Evolutionary conservation across 2,113 vertebrate species (phyloP).

Genomic region (Poecile atricapillus): DNA sequence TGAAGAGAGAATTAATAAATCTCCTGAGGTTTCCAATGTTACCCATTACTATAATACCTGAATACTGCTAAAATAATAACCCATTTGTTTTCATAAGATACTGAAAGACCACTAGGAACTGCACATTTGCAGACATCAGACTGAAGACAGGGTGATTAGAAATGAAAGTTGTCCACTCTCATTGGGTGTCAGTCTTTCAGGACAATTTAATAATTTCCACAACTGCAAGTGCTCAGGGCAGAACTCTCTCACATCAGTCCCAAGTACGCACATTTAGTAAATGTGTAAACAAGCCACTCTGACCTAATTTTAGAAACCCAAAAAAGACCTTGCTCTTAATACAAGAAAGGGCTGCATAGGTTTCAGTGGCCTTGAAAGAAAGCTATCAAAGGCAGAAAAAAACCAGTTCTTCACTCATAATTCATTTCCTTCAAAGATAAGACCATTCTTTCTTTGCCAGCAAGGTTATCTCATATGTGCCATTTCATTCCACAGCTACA

Average conservation of each 20-base stretch:
- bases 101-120: background rate
- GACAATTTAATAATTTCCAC: background rate
- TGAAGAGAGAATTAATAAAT: background rate
- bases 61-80: background rate
- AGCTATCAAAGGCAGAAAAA: background rate
- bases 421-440: background rate
- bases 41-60: background rate
- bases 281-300: background rate
- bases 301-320: background rate
- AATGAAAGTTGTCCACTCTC: background rate
- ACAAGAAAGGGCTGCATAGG: background rate
- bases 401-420: background rate
- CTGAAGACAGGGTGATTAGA: background rate
- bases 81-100: background rate
- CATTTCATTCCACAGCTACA: rapidly evolving
- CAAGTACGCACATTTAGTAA: rapidly evolving
- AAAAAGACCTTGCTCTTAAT: background rate
- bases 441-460: background rate
- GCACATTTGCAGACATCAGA: background rate
- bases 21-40: background rate
- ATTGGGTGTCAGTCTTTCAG: background rate
- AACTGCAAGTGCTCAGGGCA: background rate
- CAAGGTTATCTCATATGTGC: background rate
- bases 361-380: background rate
- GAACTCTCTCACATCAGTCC: background rate